These are phyloP conservation scores for Probaryconus sp. DNA, from an alignment of 1,140 invertebrate species.

Conservation along the genomic window DNA sequence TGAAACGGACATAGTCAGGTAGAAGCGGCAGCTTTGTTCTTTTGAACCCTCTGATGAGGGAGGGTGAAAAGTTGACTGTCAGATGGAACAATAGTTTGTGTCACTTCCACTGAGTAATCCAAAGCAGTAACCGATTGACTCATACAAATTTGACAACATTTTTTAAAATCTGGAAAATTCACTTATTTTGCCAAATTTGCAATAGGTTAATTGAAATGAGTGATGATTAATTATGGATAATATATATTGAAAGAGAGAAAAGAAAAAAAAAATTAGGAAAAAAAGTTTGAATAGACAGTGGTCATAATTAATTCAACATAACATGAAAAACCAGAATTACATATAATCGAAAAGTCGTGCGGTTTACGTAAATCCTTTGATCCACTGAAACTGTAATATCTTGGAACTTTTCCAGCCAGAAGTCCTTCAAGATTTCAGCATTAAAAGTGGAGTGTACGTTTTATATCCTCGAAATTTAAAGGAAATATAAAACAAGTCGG, in stretches of 20 bases:
- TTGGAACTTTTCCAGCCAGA: slow-evolving; percentile 58
- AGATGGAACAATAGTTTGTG: slow-evolving; percentile 35
- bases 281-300: background rate
- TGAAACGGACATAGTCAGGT: slow-evolving; percentile 36
- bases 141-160: slow-evolving; percentile 7
- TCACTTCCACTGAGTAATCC: slow-evolving; percentile 23
- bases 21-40: slow-evolving; percentile 40
- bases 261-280: no score
- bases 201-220: no score
- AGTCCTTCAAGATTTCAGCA: slow-evolving; percentile 55
- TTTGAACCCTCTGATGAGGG: slow-evolving; percentile 30
- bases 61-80: slow-evolving; percentile 46
- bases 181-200: background rate
- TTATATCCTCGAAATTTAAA: slow-evolving; percentile 43
- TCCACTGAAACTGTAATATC: slow-evolving; percentile 55
- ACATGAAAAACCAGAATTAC: slow-evolving; percentile 44
- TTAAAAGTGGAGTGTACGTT: slow-evolving; percentile 52
- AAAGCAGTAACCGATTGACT: slow-evolving; percentile 22
- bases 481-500: slow-evolving; percentile 39
- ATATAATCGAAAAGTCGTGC: slow-evolving; percentile 46
- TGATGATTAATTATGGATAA: background rate
- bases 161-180: background rate
- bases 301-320: slow-evolving; percentile 39
- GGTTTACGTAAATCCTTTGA: slow-evolving; percentile 49
- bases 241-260: slow-evolving; percentile 11